These are phyloP conservation scores for Subacronicta megacephala DNA, from an alignment of 2,888 invertebrate species.

Conservation along the genomic window DNA sequence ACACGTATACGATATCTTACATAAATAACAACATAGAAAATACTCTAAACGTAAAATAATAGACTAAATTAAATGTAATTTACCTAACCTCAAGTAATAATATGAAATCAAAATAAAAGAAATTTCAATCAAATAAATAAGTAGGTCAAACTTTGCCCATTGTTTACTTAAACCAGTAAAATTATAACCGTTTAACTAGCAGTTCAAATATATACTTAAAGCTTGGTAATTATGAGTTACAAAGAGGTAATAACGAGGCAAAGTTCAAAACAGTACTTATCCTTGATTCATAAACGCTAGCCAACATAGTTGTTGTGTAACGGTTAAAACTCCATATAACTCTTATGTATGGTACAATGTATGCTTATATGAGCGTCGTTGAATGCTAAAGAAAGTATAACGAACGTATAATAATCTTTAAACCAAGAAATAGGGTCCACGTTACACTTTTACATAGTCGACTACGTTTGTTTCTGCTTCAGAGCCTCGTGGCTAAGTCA, in stretches of 20 bases:
- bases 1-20: too few relatives aligned
- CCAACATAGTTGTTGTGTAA: conserved; percentile 1
- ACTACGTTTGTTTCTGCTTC: too few relatives aligned
- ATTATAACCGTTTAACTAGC: neutral
- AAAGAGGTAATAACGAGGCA: conserved; percentile 1
- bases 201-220: neutral
- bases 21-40: too few relatives aligned
- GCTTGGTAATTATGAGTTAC: neutral
- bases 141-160: neutral
- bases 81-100: too few relatives aligned
- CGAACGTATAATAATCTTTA: too few relatives aligned
- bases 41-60: too few relatives aligned
- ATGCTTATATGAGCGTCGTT: neutral
- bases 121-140: neutral
- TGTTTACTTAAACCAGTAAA: neutral
- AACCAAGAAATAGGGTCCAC: too few relatives aligned
- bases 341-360: conserved; percentile 1
- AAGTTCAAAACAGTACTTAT: neutral
- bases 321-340: neutral
- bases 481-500: too few relatives aligned
- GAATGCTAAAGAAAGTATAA: neutral
- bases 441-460: too few relatives aligned
- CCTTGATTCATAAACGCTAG: neutral
- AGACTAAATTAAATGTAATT: too few relatives aligned
- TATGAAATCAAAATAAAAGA: too few relatives aligned